Base-by-base conservation (phyloP, 2,113 vertebrate species). In the Cettia cetti region DNA sequence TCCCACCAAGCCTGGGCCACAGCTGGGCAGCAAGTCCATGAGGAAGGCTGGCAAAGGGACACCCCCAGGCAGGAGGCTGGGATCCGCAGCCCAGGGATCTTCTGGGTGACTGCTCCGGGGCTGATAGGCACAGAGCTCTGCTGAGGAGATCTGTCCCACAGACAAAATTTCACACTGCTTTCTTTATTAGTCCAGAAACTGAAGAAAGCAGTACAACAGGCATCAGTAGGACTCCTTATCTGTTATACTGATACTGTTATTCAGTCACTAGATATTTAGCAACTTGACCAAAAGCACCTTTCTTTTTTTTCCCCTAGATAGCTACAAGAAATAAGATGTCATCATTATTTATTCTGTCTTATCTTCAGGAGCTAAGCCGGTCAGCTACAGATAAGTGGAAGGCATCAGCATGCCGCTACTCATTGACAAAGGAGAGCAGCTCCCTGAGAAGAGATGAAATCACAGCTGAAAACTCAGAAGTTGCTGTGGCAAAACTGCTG, bases 231-330 rank as follows among this genome's bases (percentile, higher is more conserved):
- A 64, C 33, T 70, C 42, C 42, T 95, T 95, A 91, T 85, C 88
- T 90, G 52, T 37, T 83, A 60, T 6, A 68, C 64, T 12, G 39
- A 64, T 42, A 76, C 63, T 80, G 84, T 95, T 95, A 96, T 39
- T 94, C 82, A 95, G 85, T 96, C 70, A 95, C 89, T 85, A 94
- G 64, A 53, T 64, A 42, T 97, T 94, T 97, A 92, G 92, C 93
- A 97, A 96, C 52, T 81, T 85, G 70, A 86, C 45, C 59, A 90
- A 96, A 80, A 63, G 27, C n/a, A 66, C 13, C 4, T 37, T 49
- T 74, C 56, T 69, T 31, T 11, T 52, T 47, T 13, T 2, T 0
- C 9, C 53, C 15, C 20, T 50, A 37, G 8, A 45, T 39, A 61
- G 18, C 22, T 42, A 39, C 33, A 84, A 89, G 50, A 91, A 82